Base-by-base conservation (phyloP, 2,797 vertebrate species). In the Orientallactaga sibirica region DNA sequence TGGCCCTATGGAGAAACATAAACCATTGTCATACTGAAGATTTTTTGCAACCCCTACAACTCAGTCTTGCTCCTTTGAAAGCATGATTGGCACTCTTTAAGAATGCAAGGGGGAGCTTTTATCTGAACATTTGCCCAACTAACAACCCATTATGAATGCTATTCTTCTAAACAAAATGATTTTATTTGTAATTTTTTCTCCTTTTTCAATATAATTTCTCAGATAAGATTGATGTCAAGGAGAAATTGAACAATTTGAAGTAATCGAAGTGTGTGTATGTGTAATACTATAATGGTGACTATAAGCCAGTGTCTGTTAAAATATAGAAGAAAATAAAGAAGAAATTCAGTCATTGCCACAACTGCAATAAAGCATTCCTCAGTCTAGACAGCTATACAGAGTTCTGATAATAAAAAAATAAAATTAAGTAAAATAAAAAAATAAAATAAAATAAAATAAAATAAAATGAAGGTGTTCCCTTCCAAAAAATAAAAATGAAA, bases 281-380 rank as follows among this genome's bases (percentile, higher is more conserved):
- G 16, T 81, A 15, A 3, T 43, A 6, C 16, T 87, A 4, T 78
- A 41, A 15, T 48, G 68, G 19, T 71, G 88, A 82, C 3, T 81
- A 27, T 27, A 91, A 86, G 95, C 81, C 0, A 33, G 8, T 16
- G 81, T 92, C 85, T 84, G 61, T 48, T 92, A 78, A 93, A 96
- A 92, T 84, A 66, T 61, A 15, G 78, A 92, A 37, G 33, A 37
- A 37, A 37, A 37, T 37, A 67, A 92, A 84, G 52, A 27, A 67
- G 8, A 70, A 68, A 93, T 83, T 1, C 5, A 91, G 9, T 52
- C 33, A 41, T 77, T 84, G 90, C 86, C 3, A 86, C 87, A 73
- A n/a, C 55, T 88, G 86, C 90, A 70, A 92, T 70, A 61, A 88
- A 86, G 33, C 7, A 88, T 64, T 83, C 86, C 7, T 20, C 20